These are phyloP conservation scores for Eolophus roseicapilla DNA, from an alignment of 2,113 vertebrate species.

Conservation along the genomic window DNA sequence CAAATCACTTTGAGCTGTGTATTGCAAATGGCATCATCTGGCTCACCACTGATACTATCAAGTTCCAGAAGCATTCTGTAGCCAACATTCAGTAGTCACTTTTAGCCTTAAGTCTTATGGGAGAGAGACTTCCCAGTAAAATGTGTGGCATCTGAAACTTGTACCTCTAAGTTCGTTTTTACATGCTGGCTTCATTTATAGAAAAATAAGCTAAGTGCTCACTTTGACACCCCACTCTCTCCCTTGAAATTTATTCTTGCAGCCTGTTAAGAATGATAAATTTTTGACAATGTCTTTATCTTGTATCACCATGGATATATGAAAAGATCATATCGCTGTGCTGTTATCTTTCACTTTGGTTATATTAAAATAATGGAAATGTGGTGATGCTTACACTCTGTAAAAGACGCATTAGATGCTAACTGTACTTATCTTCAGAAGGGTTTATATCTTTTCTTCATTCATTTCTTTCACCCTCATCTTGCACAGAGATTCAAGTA, in stretches of 20 bases:
- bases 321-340: not conserved
- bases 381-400: not conserved
- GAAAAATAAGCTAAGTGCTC: not conserved
- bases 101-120: not conserved
- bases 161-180: not conserved
- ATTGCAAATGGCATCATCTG: not conserved
- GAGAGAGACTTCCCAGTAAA: not conserved
- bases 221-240: not conserved
- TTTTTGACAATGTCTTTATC: not conserved
- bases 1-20: not conserved
- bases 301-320: not conserved
- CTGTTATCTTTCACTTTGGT: not conserved
- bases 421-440: not conserved
- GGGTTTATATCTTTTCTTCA: not conserved
- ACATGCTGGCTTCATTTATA: not conserved
- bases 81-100: not conserved
- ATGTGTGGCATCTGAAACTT: not conserved
- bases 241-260: not conserved
- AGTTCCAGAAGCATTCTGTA: not conserved
- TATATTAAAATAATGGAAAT: conserved; percentile 40
- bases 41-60: not conserved
- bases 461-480: not conserved
- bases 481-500: not conserved
- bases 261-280: not conserved
- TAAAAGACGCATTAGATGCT: conserved; percentile 1